Conservation (phyloP, 2,797 vertebrate species). For the Lophius americanus region DNA sequence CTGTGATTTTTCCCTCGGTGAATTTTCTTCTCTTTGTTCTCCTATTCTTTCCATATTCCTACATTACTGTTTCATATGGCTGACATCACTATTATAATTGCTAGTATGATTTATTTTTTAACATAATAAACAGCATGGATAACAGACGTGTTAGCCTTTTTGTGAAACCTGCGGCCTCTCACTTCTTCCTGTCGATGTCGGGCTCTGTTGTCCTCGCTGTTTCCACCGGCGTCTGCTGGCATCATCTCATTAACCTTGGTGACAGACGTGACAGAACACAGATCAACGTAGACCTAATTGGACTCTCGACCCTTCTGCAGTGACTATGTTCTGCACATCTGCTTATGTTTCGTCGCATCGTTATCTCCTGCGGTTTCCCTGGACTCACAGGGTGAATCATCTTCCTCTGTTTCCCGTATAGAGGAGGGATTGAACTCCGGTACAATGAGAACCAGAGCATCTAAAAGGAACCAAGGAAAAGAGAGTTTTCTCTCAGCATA, state of each 20-base stretch:
- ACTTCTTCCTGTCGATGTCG: not conserved
- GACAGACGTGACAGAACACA: slow-evolving; percentile 19
- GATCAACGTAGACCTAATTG: slow-evolving; percentile 12
- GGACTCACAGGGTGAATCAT: not conserved
- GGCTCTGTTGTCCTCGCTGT: not conserved
- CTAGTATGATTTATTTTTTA: not conserved
- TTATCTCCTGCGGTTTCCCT: slow-evolving; percentile 10
- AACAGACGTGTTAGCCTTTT: slow-evolving; percentile 6
- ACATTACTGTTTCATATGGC: not conserved
- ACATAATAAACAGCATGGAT: not conserved
- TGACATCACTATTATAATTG: not conserved
- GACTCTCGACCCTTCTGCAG: not conserved
- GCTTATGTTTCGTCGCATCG: not conserved
- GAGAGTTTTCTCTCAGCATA: not conserved
- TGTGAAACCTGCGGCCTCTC: slow-evolving; percentile 10
- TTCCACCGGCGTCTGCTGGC: slow-evolving; percentile 4
- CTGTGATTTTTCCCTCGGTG: slow-evolving; percentile 18
- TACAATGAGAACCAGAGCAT: not conserved
- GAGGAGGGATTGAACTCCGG: not conserved
- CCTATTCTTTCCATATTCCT: slow-evolving; percentile 4
- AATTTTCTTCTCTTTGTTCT: slow-evolving; percentile 21
- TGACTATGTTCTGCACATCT: not conserved
- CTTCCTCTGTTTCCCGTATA: not conserved
- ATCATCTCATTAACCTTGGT: slow-evolving; percentile 32
- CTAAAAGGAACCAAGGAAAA: slow-evolving; percentile 4